Base-by-base conservation (phyloP, 2,113 vertebrate genomes). In the Oxyruncus cristatus region DNA sequence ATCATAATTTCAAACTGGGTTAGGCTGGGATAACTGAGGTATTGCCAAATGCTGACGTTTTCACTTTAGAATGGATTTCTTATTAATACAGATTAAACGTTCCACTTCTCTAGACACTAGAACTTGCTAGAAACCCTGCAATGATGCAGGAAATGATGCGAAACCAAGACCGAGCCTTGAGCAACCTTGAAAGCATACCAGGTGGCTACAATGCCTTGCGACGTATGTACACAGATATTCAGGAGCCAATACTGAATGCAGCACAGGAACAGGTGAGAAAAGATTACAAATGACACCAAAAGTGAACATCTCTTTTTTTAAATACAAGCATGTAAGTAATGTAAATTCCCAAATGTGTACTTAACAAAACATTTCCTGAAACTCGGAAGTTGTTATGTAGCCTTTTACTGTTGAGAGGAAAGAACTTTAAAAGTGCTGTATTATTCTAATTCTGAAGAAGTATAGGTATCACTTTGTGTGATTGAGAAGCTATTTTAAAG, bases 101-200 rank as follows among this genome's bases (percentile, higher is more conserved):
- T 97, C 53, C 74, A 46, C 89, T 97, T 97, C 74, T 46, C 66
- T 97, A 98, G 98, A 98, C 98, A 39, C 76, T 98, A 93, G 98
- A 98, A 94, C 98, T 98, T 97, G 98, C 98, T 90, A 98, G 98
- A 96, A 98, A 98, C 85, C 98, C 98, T 93, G 98, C 98, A 85
- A 98, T 98, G 98, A 98, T 98, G 98, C 98, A 98, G 75, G 98
- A 98, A 95, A 98, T 98, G 98, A 98, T 98, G 98, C 97, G 98
- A 95, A 98, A 98, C 92, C 98, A 98, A 75, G 98, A 98, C 55
- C 96, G 98, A 88, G 98, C 98, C 68, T 97, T 98, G 96, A 98
- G 98, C 92, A 98, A 98, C 89, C 97, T 98, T 55, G 98, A 98
- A 96, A 98, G 98, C 82, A 98, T 98, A 89, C 98, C 98, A 56